Conservation (phyloP, 2,888 invertebrate genomes). For the Uropetala carovei region DNA sequence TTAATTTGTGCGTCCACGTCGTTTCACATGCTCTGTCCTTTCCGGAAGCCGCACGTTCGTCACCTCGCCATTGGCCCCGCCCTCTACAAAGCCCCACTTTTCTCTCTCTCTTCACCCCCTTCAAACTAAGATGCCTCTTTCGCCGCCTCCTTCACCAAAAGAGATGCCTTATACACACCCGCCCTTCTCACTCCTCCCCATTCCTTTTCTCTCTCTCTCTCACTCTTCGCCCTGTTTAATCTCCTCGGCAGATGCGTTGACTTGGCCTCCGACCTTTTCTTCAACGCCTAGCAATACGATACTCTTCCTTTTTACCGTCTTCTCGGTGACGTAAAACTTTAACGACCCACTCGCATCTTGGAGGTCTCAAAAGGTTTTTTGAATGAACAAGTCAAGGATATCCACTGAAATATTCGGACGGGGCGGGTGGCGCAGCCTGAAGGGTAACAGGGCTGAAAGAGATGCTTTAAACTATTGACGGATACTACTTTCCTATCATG, state of each 20-base stretch:
- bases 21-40: not conserved
- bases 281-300: conserved; percentile 40
- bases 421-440: not conserved
- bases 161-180: conserved; percentile 27
- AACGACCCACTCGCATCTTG: conserved; percentile 41
- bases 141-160: conserved; percentile 8
- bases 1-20: not conserved
- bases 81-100: not conserved
- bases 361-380: not conserved
- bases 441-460: not conserved
- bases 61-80: not conserved
- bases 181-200: conserved; percentile 11
- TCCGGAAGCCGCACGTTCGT: not conserved
- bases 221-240: conserved; percentile 41
- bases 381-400: not conserved
- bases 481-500: not conserved
- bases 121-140: not conserved
- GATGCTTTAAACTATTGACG: too few relatives aligned
- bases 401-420: not conserved
- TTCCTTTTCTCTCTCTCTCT: not conserved
- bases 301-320: conserved; percentile 44
- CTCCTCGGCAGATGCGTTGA: conserved; percentile 61
- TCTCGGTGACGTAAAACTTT: conserved; percentile 51
- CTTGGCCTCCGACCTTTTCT: conserved; percentile 60
- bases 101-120: not conserved